Evolutionary conservation across 2,888 invertebrate species (phyloP), one percentile per base, ranked within the genome.

Genomic region (Keiferia lycopersicella): DNA sequence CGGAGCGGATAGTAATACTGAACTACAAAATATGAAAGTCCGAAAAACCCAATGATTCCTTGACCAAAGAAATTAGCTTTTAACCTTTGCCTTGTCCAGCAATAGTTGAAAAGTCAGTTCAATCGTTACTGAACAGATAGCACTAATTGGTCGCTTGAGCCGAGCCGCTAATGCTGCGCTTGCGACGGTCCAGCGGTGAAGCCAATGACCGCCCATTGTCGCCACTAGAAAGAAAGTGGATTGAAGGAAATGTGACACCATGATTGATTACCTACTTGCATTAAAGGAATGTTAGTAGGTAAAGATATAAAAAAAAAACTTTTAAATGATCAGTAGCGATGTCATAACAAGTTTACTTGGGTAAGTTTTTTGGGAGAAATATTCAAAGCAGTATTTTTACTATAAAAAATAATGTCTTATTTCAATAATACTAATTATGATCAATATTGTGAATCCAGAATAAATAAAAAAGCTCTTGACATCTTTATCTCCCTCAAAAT

Each of bases 141-240:
- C 81, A 78, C 82, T 90, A 91, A 91, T 89, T 88, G 90, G 83
- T 79, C 80, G 85, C 85, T 88, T 87, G 83, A 86, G 80, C 79
- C 80, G 73, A 79, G 79, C 88, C 88, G 88, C 88, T 87, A 87
- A 87, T 86, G 89, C 85, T 56, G 79, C 77, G 70, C 67, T 73
- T 81, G 73, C 78, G 69, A 76, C 70, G 70, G 71, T 72, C 68
- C 72, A 26, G 51, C 14, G 1, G 26, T 18, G 18, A 18, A 81
- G 82, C 78, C 79, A 75, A 74, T 70, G 78, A 78, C 75, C 74
- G 68, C 57, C n/a, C 53, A 30, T 34, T 56, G 56, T 34, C 30
- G 26, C 14, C 8, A 56, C 26, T 18, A 34, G 56, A 56, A 56
- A 26, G 56, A 56, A 34, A 56, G 34, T 30, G 50, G 8, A 30